A percentile compares a stretch with the other conserved stretches of the same genome.
These are phyloP conservation scores for Plumapathes pennacea DNA, from an alignment of 92 coral and sea anemone genomes.

Conservation along the genomic window DNA sequence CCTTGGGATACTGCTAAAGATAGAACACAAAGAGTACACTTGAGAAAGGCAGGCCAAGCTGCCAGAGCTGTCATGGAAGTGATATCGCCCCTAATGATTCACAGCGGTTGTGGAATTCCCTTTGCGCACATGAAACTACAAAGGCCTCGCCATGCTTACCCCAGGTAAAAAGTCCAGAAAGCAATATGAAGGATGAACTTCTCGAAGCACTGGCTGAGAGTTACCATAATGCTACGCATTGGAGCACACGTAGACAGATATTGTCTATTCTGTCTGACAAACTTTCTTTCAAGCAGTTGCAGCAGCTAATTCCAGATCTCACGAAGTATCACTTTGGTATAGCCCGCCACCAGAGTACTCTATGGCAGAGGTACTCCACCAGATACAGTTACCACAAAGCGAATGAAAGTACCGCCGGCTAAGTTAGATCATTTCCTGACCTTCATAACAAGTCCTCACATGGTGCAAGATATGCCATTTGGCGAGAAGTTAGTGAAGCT, in stretches of 20 bases:
- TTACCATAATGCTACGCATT: slow-evolving; percentile 9
- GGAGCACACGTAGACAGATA: slow-evolving; percentile 25
- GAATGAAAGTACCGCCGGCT: slow-evolving; percentile 32
- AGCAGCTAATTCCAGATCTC: slow-evolving; percentile 26
- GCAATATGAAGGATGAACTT: slow-evolving; percentile 19
- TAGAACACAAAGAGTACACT: slow-evolving; percentile 45
- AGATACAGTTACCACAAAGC: slow-evolving; percentile 2
- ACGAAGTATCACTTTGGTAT: slow-evolving; percentile 20
- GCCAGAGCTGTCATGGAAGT: slow-evolving; percentile 49
- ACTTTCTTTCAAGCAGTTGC: slow-evolving; percentile 5
- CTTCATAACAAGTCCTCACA: slow-evolving; percentile 57
- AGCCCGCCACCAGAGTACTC: slow-evolving; percentile 22
- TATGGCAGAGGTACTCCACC: slow-evolving; percentile 30
- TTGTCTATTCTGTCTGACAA: slow-evolving; percentile 16
- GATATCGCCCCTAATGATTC: slow-evolving; percentile 29
- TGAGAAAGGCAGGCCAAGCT: slow-evolving; percentile 46
- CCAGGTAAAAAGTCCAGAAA: not conserved
- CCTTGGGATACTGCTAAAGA: slow-evolving; percentile 48
- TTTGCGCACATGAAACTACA: not conserved
- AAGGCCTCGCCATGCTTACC: not conserved
- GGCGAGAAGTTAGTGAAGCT: slow-evolving; percentile 41
- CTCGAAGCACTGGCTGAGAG: slow-evolving; percentile 19
- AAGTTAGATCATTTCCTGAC: slow-evolving; percentile 34
- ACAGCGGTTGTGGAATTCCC: not conserved
- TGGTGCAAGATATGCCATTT: slow-evolving; percentile 56